Evolutionary conservation across 2,113 vertebrate genomes (phyloP), one percentile per base, ranked within the genome.

Genomic region (Colius striatus): DNA sequence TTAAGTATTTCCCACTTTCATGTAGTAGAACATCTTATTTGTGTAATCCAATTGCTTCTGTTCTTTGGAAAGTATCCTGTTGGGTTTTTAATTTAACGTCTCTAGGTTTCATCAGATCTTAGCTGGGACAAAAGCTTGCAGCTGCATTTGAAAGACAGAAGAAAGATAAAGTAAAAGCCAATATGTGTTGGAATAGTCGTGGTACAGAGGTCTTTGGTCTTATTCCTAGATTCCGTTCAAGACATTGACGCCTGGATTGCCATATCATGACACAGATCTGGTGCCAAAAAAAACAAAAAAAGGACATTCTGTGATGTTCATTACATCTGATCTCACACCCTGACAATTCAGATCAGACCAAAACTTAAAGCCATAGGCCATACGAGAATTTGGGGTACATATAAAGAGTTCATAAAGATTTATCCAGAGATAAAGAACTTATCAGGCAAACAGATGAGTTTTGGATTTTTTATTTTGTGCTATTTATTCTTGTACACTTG

Each of bases 21-120:
- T 75, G 95, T 94, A 87, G 65, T 83, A 57, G 48, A 96, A 95
- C 93, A 54, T 86, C 65, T 96, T 29, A 47, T 95, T 94, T 95
- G 71, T 88, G 92, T 82, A 96, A 96, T 75, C 71, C 79, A 71
- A 85, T 27, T 94, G 77, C 68, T 97, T 95, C 95, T 93, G 84
- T 91, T 93, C 61, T 83, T 90, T 96, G 82, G 75, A 95, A 94
- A 90, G 19, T 58, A 65, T 61, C 38, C 83, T 96, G 43, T n/a
- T 95, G 38, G 38, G 83, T 89, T 92, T 93, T 89, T 68, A 87
- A 85, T 89, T 93, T 89, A 94, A 73, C 48, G n/a, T 90, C 74
- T 50, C 51, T 72, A 45, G 6, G 58, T 94, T 96, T 96, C 16
- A 92, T 73, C 58, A 90, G 30, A 62, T 63, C 50, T 78, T 41